A percentile compares a stretch with the other conserved stretches of the same genome.
phyloP scores from a whole-genome alignment of 2,113 vertebrate species.

The Coreoperca whiteheadi region DNA sequence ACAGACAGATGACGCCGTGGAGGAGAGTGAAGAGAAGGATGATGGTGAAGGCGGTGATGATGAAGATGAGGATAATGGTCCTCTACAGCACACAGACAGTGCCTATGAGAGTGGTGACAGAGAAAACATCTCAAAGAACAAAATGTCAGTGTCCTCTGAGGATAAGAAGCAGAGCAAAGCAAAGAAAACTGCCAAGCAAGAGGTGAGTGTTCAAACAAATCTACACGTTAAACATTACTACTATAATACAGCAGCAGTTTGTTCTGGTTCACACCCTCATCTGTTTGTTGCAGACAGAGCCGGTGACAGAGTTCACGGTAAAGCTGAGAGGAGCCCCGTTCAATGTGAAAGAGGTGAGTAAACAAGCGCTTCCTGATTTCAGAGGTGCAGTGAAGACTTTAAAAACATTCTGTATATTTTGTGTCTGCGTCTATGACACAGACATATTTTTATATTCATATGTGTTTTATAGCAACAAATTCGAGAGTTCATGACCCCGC shows the following conservation, averaged over 20 bases:
- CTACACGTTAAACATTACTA: background rate
- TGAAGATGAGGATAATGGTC: conserved; percentile 20
- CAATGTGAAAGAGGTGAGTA: conserved; percentile 89
- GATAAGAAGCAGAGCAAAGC: conserved; percentile 24
- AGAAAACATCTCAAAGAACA: conserved; percentile 48
- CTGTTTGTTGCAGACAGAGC: conserved; percentile 72
- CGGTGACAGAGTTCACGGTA: conserved; percentile 87
- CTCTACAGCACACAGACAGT: conserved; percentile 48
- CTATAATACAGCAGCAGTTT: background rate
- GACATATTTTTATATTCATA: background rate
- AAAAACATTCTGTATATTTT: background rate
- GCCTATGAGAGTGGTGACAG: conserved; percentile 41
- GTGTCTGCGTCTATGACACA: background rate
- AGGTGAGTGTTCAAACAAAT: conserved; percentile 50
- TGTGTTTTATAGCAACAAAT: conserved; percentile 88
- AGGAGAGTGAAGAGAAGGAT: conserved; percentile 42
- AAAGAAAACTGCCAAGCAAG: conserved; percentile 64
- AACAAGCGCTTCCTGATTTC: background rate
- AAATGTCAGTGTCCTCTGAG: conserved; percentile 17
- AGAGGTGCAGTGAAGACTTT: background rate
- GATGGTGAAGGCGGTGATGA: conserved; percentile 10
- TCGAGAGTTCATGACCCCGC: conserved; percentile 90
- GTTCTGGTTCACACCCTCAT: background rate
- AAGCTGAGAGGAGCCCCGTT: conserved; percentile 91
- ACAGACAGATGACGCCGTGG: conserved; percentile 56